Conservation (phyloP, 2,888 invertebrate species). For the Agonopterix subpropinquella region DNA sequence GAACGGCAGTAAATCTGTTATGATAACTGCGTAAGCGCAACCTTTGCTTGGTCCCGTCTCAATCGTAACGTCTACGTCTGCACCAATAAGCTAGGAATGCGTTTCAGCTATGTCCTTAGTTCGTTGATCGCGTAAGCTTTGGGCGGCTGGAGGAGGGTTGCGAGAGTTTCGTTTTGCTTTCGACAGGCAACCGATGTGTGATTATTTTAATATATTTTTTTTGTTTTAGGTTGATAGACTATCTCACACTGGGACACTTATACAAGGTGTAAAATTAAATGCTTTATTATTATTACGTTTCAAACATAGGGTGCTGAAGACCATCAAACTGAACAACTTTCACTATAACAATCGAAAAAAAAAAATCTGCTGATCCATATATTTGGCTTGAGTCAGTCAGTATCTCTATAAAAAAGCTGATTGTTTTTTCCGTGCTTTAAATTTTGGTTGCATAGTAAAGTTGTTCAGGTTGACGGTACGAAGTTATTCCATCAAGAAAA, state of each 20-base stretch:
- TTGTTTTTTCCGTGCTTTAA: no score
- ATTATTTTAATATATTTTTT: neutral
- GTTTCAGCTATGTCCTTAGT: conserved; percentile 42
- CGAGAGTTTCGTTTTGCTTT: neutral
- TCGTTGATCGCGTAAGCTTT: conserved; percentile 38
- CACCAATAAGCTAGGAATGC: conserved; percentile 41
- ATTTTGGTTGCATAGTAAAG: no score
- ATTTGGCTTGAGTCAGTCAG: no score
- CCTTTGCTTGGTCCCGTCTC: conserved; percentile 22
- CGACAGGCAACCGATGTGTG: neutral
- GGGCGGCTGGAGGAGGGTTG: neutral
- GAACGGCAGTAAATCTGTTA: conserved; percentile 32
- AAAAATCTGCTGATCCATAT: no score
- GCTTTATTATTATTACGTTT: no score
- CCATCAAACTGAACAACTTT: no score
- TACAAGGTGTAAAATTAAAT: no score
- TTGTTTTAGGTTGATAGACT: neutral
- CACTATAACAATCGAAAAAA: no score
- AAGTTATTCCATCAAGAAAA: no score
- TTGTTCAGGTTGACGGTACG: no score
- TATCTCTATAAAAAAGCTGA: no score
- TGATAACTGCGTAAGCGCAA: conserved; percentile 25
- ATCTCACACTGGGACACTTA: neutral
- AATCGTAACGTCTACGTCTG: conserved; percentile 30
- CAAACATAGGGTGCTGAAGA: no score